Conservation (phyloP, 2,797 vertebrate species). For the Propithecus perrieri region DNA sequence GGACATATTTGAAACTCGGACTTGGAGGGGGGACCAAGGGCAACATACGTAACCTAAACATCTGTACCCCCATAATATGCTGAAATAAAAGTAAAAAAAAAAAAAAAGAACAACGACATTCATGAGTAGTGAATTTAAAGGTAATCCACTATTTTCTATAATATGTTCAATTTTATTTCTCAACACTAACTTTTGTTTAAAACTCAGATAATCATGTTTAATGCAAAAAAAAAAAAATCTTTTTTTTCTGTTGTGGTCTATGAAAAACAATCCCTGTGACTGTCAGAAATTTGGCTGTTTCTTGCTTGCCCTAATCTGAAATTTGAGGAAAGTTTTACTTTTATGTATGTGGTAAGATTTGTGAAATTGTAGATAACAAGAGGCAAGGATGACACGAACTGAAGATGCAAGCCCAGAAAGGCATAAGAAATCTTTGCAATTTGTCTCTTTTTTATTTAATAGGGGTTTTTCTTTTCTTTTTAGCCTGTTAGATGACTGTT, state of each 20-base stretch:
- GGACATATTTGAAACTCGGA: no score
- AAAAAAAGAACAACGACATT: no score
- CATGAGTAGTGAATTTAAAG: background rate
- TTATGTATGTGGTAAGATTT: background rate
- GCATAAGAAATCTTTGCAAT: background rate
- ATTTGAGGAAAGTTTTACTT: background rate
- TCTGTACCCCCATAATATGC: no score
- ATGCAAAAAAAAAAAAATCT: no score
- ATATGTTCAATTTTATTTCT: conserved; percentile 29
- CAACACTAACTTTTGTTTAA: background rate
- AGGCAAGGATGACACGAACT: background rate
- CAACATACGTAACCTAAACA: no score
- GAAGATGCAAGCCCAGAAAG: background rate
- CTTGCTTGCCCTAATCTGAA: background rate
- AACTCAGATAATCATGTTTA: background rate
- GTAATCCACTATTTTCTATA: background rate
- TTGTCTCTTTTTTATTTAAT: background rate
- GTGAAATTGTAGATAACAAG: background rate
- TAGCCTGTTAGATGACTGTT: background rate
- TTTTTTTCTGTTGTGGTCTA: background rate
- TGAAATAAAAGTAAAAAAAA: no score
- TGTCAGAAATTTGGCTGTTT: background rate
- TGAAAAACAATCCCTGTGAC: background rate
- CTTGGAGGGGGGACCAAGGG: no score
- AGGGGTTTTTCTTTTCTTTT: background rate